These are phyloP conservation scores for Nylanderia fulva DNA, from an alignment of 1,140 invertebrate species.

Conservation along the genomic window DNA sequence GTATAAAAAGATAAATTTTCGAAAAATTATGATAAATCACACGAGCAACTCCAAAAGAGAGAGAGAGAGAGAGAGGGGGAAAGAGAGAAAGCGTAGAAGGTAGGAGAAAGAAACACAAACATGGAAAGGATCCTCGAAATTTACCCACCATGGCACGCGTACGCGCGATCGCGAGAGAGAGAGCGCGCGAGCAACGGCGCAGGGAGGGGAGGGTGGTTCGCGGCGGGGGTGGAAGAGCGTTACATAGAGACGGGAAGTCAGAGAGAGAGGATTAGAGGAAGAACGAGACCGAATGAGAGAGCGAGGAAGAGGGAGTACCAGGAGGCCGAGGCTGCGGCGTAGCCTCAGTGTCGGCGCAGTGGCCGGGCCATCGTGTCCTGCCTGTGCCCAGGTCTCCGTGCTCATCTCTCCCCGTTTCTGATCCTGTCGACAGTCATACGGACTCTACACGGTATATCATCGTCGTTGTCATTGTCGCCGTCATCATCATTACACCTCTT, in stretches of 20 bases:
- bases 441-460: slow-evolving; percentile 47
- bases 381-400: slow-evolving; percentile 79
- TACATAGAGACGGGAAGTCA: slow-evolving; percentile 59
- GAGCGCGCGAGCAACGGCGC: slow-evolving; percentile 33
- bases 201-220: slow-evolving; percentile 52
- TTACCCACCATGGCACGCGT: slow-evolving; percentile 9
- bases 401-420: slow-evolving; percentile 60
- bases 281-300: slow-evolving; percentile 48
- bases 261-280: slow-evolving; percentile 42
- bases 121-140: slow-evolving; percentile 39
- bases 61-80: too few relatives aligned
- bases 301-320: slow-evolving; percentile 78
- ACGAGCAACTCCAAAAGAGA: slow-evolving; percentile 31
- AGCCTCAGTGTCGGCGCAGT: slow-evolving; percentile 86
- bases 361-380: slow-evolving; percentile 85
- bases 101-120: too few relatives aligned
- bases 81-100: too few relatives aligned
- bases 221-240: slow-evolving; percentile 42
- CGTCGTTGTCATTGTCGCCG: slow-evolving; percentile 5
- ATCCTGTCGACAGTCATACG: slow-evolving; percentile 68
- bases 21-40: not conserved
- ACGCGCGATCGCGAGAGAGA: slow-evolving; percentile 16
- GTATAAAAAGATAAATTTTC: slow-evolving; percentile 18
- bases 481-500: slow-evolving; percentile 28
- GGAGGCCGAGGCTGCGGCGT: slow-evolving; percentile 85